Evolutionary conservation across 2,113 vertebrate species (phyloP).

Genomic region (Nothoprocta pentlandii): DNA sequence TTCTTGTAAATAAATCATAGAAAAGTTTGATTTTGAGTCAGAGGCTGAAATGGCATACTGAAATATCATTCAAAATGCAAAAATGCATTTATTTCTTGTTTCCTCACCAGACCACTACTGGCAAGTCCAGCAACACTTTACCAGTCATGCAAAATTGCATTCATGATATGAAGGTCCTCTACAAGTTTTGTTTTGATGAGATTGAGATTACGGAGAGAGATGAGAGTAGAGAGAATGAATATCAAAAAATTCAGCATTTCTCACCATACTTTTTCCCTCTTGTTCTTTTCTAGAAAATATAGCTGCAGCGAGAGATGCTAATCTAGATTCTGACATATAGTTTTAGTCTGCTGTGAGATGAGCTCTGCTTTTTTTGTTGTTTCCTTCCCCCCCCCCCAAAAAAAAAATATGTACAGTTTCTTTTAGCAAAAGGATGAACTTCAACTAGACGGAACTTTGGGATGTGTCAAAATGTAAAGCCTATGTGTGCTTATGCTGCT

Average conservation of each 20-base stretch:
- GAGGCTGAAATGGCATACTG: neutral
- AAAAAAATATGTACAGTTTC: neutral
- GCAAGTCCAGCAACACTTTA: neutral
- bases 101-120: neutral
- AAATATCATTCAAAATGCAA: neutral
- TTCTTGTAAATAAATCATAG: neutral
- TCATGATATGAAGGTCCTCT: neutral
- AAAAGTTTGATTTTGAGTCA: neutral
- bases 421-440: slow-evolving; percentile 6
- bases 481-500: neutral
- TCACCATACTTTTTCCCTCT: neutral
- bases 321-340: neutral
- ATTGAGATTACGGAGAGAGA: neutral
- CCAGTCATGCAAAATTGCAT: neutral
- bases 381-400: neutral
- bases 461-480: slow-evolving; percentile 26
- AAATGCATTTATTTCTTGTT: neutral
- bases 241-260: neutral
- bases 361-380: neutral
- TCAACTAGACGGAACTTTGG: neutral
- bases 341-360: neutral
- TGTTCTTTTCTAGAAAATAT: neutral
- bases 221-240: neutral
- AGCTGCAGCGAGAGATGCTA: neutral
- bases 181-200: neutral